phyloP scores from a whole-genome alignment of 1,140 invertebrate species.

The Campodea augens region DNA sequence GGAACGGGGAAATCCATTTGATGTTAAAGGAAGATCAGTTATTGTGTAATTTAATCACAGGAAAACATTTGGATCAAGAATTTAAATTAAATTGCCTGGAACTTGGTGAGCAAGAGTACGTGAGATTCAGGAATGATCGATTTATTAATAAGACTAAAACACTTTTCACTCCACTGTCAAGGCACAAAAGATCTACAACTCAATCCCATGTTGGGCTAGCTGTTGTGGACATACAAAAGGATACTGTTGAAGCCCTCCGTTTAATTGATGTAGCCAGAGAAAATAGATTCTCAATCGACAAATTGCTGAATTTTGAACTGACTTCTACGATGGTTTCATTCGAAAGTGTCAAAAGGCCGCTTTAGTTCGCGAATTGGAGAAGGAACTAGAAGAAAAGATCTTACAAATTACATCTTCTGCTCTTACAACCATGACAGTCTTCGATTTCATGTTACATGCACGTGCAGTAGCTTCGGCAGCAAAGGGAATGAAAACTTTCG shows the following conservation, averaged over 20 bases:
- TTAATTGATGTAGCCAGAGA: conserved; percentile 1
- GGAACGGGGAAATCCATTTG: not conserved
- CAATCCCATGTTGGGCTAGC: too few species aligned
- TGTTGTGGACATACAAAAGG: not conserved
- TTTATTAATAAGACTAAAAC: not conserved
- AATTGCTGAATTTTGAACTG: not conserved
- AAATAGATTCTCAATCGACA: not conserved
- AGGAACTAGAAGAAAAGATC: not conserved
- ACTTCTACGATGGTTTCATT: conserved; percentile 1
- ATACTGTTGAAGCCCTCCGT: not conserved
- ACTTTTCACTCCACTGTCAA: too few species aligned
- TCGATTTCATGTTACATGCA: not conserved
- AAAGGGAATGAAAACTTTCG: not conserved
- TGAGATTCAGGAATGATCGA: not conserved
- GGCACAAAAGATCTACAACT: not conserved
- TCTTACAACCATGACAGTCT: not conserved
- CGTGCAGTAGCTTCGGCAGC: not conserved
- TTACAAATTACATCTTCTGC: not conserved
- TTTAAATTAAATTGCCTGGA: not conserved
- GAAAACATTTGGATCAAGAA: not conserved
- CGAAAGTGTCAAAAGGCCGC: not conserved
- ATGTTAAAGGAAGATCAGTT: not conserved
- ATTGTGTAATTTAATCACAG: not conserved
- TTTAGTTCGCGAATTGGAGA: too few species aligned
- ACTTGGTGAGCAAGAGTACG: not conserved